phyloP scores from a whole-genome alignment of 64 coral and sea anemone species.

The Acropora yongei region DNA sequence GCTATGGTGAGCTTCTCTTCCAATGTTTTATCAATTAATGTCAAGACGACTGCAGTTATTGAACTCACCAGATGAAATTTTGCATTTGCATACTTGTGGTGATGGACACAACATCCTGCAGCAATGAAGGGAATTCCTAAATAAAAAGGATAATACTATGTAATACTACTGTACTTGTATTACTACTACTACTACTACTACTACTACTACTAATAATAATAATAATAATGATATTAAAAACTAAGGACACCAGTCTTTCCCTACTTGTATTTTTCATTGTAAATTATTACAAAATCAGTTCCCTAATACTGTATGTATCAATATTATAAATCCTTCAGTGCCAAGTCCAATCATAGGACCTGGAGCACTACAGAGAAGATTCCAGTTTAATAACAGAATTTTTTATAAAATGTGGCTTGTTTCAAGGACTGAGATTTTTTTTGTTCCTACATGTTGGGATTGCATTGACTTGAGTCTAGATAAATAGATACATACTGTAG shows the following conservation, averaged over 20 bases:
- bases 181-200: too few species aligned
- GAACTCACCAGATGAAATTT: conserved; percentile 75
- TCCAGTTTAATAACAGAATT: background rate
- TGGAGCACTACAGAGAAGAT: background rate
- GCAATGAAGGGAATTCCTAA: conserved; percentile 86
- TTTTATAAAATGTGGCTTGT: background rate
- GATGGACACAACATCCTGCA: conserved; percentile 77
- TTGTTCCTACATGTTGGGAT: too few species aligned
- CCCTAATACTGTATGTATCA: background rate
- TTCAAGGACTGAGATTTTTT: too few species aligned
- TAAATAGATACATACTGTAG: too few species aligned
- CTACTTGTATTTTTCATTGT: too few species aligned
- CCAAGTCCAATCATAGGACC: background rate
- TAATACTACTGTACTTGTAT: background rate
- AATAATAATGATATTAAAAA: too few species aligned
- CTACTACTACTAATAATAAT: too few species aligned
- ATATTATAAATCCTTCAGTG: too few species aligned
- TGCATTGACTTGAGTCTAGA: too few species aligned
- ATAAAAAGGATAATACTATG: background rate
- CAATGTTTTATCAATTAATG: conserved; percentile 43
- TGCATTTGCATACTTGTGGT: conserved; percentile 66
- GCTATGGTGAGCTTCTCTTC: conserved; percentile 46
- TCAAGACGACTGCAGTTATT: conserved; percentile 64
- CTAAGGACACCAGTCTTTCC: too few species aligned
- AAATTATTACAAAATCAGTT: too few species aligned